A percentile compares a stretch with the other conserved stretches of the same genome.
phyloP scores from a whole-genome alignment of 2,888 invertebrate species.

The Phania funesta region DNA sequence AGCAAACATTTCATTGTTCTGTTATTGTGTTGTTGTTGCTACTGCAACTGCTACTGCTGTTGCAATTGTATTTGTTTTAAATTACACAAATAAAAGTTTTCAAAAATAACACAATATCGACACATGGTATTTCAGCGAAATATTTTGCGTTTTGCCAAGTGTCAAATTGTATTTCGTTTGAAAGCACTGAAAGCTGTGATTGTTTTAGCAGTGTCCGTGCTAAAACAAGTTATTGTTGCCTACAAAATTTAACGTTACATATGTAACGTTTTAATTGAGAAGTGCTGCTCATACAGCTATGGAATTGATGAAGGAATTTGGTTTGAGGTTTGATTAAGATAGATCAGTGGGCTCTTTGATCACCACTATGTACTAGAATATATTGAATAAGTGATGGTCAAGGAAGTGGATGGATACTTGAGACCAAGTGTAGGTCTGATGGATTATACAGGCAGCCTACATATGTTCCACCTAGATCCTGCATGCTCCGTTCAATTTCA shows the following conservation, averaged over 20 bases:
- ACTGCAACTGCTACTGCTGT: background rate
- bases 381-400: too few relatives aligned
- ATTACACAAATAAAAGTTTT: conserved; percentile 11
- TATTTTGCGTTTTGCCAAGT: conserved; percentile 59
- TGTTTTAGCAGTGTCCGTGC: conserved; percentile 22
- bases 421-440: too few relatives aligned
- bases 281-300: conserved; percentile 10
- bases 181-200: conserved; percentile 41
- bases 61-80: conserved; percentile 41
- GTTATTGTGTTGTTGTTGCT: conserved; percentile 35
- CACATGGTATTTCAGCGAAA: conserved; percentile 46
- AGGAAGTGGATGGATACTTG: too few relatives aligned
- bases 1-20: conserved; percentile 59
- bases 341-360: too few relatives aligned
- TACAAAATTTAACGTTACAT: conserved; percentile 10
- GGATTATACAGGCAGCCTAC: too few relatives aligned
- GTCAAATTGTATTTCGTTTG: conserved; percentile 44
- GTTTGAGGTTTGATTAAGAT: too few relatives aligned
- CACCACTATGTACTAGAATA: too few relatives aligned
- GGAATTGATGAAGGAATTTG: too few relatives aligned
- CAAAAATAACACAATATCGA: conserved; percentile 43
- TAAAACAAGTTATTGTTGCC: conserved; percentile 58
- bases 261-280: conserved; percentile 54
- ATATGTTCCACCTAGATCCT: too few relatives aligned
- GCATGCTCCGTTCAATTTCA: too few relatives aligned